Conservation (phyloP, 2,113 vertebrate species). For the Sylvilagus bachmani region DNA sequence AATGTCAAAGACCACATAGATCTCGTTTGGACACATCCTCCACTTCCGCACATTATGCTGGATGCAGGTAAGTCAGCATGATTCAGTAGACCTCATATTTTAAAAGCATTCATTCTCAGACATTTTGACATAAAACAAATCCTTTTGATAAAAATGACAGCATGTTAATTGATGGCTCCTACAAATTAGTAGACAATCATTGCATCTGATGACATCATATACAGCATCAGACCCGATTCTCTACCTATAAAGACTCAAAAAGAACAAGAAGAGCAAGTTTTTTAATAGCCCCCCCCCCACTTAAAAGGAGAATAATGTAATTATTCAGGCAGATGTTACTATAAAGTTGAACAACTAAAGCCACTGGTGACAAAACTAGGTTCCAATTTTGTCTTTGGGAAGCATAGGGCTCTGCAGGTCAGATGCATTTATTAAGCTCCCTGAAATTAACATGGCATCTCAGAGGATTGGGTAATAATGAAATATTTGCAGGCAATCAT, state of each 20-base stretch:
- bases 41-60: not conserved
- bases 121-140: conserved; percentile 33
- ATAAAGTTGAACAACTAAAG: not conserved
- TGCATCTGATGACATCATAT: not conserved
- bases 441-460: not conserved
- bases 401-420: not conserved
- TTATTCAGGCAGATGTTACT: not conserved
- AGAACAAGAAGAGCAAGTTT: not conserved
- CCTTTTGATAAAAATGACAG: not conserved
- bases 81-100: not conserved
- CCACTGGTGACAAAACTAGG: not conserved
- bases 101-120: conserved; percentile 21
- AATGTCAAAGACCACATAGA: not conserved
- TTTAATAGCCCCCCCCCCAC: not conserved
- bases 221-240: not conserved
- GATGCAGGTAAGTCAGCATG: not conserved
- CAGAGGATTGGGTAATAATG: not conserved
- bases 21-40: not conserved
- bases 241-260: not conserved
- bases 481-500: not conserved
- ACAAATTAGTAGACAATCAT: not conserved
- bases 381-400: not conserved
- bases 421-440: not conserved
- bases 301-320: not conserved
- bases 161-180: not conserved